Evolutionary conservation across 2,888 invertebrate species (phyloP), one percentile per base, ranked within the genome.

Genomic region (Drosophila nr. perissopoda): DNA sequence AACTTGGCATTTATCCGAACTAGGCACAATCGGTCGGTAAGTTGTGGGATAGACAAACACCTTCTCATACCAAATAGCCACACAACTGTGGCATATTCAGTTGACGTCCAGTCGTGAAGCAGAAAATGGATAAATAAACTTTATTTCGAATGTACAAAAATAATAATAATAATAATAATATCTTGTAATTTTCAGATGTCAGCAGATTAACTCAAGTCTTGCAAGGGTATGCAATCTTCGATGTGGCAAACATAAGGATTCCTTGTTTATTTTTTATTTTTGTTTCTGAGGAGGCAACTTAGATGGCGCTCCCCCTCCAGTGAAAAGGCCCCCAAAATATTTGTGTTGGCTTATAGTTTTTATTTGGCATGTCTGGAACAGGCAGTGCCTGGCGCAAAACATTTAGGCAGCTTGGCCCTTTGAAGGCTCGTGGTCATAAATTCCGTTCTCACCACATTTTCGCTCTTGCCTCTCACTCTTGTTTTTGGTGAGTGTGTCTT

Each of bases 391-490:
- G 71, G 67, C 64, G 68, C 76, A 79, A 79, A 78, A 71, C 80
- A 78, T 78, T 78, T 79, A 76, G 78, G 78, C 84, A 77, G 76
- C 80, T 73, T 82, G 89, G 90, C 77, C 90, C 91, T 89, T 87
- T 81, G 82, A 81, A 80, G 87, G 87, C 87, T 85, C 82, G 76
- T 80, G 91, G 87, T 89, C 80, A 91, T 91, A 90, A 91, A 90
- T 90, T 91, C 87, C 85, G 71, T 90, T 89, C 89, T 85, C 90
- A 83, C 90, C 90, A 89, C 90, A 91, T 83, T 90, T 84, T 69
- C 82, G 56, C 69, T 56, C 58, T 21, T 27, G 27, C 34, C 42
- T 21, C 45, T 21, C 58, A 58, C 71, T 49, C n/a, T 36, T 36
- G 48, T 53, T 33, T 59, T 34, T 34, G 16, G 38, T 48, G 18